Base-by-base conservation (phyloP, 2,888 invertebrate genomes). In the Latrodectus elegans region DNA sequence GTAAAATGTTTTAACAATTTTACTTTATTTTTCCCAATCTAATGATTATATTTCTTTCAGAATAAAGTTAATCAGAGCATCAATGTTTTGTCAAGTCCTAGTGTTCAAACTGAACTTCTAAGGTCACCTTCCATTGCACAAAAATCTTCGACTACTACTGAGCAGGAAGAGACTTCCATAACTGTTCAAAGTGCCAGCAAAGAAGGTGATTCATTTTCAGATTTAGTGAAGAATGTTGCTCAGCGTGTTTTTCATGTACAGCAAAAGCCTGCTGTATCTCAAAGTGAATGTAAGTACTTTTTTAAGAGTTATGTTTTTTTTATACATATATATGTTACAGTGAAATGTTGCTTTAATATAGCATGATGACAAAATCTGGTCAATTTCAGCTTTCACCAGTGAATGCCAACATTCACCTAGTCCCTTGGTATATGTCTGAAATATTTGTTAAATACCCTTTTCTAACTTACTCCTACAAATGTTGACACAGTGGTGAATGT, bases 161-260 rank as follows among this genome's bases (percentile, higher is more conserved):
- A 86, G 6, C 70, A 65, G 72, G 81, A 81, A 49, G 81, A 86
- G 26, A 75, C n/a, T 60, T 10, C 72, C 49, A 55, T 71, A n/a
- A 22, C 65, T 60, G 17, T 52, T 22, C 79, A 79, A 51, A 52
- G 60, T 64, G 17, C 78, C n/a, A 83, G 67, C 38, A 87, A 87
- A 74, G 87, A 87, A n/a, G 70, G 17, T 17, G 87, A 87, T 49
- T 73, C 78, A 8, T 87, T 87, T 78, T 78, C 87, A 52, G 87
- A 87, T 73, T 51, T 87, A 17, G 87, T 87, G 8, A 87, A 87
- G 78, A 87, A 78, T 82, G 87, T 87, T 68, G 82, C 78, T 68
- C 87, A 87, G 52, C 82, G 87, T n/a, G 78, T 82, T 67, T 77
- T 78, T 17, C 87, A 82, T 77, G 87, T 87, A 9, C 87, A 87